These are phyloP conservation scores for Enteromius anoplus DNA, from an alignment of 2,797 vertebrate genomes.

Conservation along the genomic window DNA sequence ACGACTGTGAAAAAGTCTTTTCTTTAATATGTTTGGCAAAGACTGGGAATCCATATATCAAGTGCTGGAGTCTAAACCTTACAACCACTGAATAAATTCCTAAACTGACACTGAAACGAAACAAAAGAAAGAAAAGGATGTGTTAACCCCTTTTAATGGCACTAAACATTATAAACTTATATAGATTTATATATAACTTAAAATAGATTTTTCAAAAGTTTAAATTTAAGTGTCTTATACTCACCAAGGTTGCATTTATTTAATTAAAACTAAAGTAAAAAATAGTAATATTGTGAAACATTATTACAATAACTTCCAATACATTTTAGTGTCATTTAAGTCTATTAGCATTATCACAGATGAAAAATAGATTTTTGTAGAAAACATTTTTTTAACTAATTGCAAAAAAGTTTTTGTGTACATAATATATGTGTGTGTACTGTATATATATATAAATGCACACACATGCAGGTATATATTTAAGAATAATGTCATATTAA, in stretches of 20 bases:
- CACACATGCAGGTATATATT: too few species aligned
- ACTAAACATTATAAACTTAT: background rate
- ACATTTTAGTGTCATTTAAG: background rate
- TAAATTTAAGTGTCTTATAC: background rate
- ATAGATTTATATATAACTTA: too few species aligned
- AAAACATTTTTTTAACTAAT: background rate
- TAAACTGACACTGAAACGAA: background rate
- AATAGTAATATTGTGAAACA: background rate
- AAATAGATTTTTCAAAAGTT: background rate
- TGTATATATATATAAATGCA: too few species aligned
- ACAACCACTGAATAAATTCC: background rate
- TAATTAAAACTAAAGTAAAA: background rate
- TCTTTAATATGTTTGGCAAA: background rate
- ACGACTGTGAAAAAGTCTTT: background rate
- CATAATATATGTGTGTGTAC: too few species aligned
- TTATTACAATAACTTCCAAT: background rate
- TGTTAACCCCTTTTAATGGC: background rate
- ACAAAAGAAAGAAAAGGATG: background rate
- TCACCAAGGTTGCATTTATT: background rate
- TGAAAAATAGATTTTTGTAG: background rate
- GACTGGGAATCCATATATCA: conserved; percentile 2
- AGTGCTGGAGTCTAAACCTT: conserved; percentile 2
- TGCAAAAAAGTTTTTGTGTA: too few species aligned
- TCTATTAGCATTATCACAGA: background rate
- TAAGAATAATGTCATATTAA: too few species aligned